Evolutionary conservation across 35 echinoderm and acorn worm species (phyloP).

Genomic region (Stichopus chloronotus): DNA sequence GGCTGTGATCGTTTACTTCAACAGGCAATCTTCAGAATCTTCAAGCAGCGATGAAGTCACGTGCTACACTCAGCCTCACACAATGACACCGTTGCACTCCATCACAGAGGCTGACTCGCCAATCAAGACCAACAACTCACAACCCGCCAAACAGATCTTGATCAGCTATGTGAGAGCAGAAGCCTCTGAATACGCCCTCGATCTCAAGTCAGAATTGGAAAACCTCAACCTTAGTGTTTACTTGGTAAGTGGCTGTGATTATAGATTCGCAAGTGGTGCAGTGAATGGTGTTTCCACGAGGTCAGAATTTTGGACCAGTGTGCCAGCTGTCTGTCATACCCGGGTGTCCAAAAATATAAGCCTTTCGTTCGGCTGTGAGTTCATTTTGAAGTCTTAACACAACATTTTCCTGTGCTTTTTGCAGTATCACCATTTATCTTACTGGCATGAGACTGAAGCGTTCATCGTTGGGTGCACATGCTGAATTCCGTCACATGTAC

Average conservation of each 20-base stretch:
- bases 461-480: no score
- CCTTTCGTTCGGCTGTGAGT: not conserved
- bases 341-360: not conserved
- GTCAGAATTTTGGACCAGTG: not conserved
- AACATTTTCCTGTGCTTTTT: no score
- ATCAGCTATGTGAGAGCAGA: slow-evolving; percentile 98
- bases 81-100: slow-evolving; percentile 46
- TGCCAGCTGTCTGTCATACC: not conserved
- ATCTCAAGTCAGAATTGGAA: slow-evolving; percentile 90
- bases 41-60: slow-evolving; percentile 5
- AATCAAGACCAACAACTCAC: slow-evolving; percentile 33
- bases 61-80: slow-evolving; percentile 67
- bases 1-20: no score
- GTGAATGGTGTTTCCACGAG: not conserved
- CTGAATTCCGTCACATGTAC: no score
- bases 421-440: no score
- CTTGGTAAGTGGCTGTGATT: slow-evolving; percentile 64
- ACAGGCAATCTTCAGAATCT: slow-evolving; percentile 56
- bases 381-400: not conserved
- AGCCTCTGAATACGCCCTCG: slow-evolving; percentile 92
- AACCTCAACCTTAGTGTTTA: slow-evolving; percentile 85
- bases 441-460: no score
- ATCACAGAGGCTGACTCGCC: slow-evolving; percentile 67
- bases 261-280: not conserved
- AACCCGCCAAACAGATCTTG: slow-evolving; percentile 86